Base-by-base conservation (phyloP, 2,797 vertebrate species). In the Carapus acus region DNA sequence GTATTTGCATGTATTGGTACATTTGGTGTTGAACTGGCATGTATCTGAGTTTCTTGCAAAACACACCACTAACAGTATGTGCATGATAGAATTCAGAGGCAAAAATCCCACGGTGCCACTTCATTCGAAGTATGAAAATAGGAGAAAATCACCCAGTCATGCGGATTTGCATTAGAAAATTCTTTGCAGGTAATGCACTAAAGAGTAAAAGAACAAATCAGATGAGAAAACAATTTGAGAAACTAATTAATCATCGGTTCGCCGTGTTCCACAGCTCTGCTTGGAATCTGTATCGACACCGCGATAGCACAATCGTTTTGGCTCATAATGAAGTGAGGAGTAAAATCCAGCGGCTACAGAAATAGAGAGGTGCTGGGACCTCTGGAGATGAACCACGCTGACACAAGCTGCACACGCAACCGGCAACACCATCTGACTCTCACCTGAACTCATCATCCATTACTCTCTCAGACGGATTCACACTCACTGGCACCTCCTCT, bases 301-400 rank as follows among this genome's bases (percentile, higher is more conserved):
- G 54, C 24, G 20, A 54, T 18, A 6, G 38, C 47, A 61, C 54
- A 52, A 70, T 67, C 20, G 52, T 73, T 69, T 54, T n/a, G 58
- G 49, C 52, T 71, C 44, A 67, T 64, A 75, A 79, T 68, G 56
- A 80, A 71, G 61, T 45, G 64, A 61, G 63, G 55, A 58, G 38
- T 49, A 37, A 63, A 72, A 62, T 40, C 45, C 49, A 56, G 65
- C 68, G 65, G 69, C 58, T 50, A 31, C 52, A 64, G 52, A 66
- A 77, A 77, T 22, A 69, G 43, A 54, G 31, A 41, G 51, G 18
- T 49, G 47, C 29, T 24, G 41, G 43, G 55, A 53, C 56, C 58
- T 50, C 59, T 66, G 43, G 38, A 61, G 77, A 62, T 67, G 27
- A 69, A 65, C 62, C 24, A 20, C 39, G 36, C 41, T 43, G 48